Percentiles rank a stretch among this genome's conserved stretches.
Evolutionary conservation across 2,888 invertebrate genomes (phyloP).

Genomic region (Camptogramma bilineatum): DNA sequence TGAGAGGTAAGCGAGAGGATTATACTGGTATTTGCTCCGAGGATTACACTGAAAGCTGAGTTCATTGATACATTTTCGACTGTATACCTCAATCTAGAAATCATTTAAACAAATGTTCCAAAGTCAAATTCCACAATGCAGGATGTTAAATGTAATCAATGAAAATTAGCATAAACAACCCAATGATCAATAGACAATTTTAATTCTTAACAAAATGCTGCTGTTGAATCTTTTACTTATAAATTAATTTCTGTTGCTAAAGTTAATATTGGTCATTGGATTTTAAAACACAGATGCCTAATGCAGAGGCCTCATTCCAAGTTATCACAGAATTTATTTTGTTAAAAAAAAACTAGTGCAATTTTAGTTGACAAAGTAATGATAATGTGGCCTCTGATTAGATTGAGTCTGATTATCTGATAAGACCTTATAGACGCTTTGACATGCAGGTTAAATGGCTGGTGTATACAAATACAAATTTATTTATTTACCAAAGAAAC

Average conservation of each 20-base stretch:
- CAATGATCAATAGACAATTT: background rate
- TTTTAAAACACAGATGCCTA: background rate
- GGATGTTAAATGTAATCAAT: background rate
- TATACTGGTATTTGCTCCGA: constrained; percentile 14
- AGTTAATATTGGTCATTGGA: background rate
- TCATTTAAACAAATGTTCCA: background rate
- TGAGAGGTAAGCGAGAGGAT: background rate
- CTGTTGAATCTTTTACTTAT: background rate
- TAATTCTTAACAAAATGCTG: background rate
- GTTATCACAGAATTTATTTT: background rate
- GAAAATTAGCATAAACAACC: background rate
- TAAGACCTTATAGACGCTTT: background rate
- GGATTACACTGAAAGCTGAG: background rate
- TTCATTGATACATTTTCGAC: constrained; percentile 4
- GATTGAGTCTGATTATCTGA: background rate
- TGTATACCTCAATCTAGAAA: background rate
- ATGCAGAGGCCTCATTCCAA: background rate
- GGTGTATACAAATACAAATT: no score
- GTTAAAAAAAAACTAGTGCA: background rate
- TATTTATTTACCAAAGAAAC: no score
- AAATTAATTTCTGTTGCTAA: background rate
- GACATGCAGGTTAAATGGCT: background rate
- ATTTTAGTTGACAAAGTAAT: background rate
- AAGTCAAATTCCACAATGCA: background rate
- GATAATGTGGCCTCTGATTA: background rate